These are phyloP conservation scores for Petrocephalus microphthalmus DNA, from an alignment of 2,113 vertebrate species.

Conservation along the genomic window DNA sequence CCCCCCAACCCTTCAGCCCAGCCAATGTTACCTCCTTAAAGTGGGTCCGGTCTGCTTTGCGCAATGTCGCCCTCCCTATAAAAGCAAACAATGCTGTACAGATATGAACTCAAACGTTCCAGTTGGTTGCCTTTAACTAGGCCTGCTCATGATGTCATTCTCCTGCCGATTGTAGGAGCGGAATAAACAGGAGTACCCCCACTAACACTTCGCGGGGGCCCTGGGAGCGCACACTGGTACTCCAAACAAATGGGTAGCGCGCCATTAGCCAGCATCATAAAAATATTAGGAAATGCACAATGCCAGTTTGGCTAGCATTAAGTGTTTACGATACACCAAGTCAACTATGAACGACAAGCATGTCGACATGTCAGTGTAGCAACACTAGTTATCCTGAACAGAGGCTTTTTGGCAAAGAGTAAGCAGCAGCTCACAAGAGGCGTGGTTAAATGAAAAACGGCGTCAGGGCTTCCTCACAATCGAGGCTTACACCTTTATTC, in stretches of 20 bases:
- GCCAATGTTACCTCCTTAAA: background rate
- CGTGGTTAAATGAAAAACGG: too few species aligned
- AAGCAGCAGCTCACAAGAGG: background rate
- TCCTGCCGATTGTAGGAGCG: background rate
- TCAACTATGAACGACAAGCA: background rate
- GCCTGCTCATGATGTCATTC: background rate
- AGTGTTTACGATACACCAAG: background rate
- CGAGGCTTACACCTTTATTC: too few species aligned
- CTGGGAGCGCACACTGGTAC: background rate
- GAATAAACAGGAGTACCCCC: background rate
- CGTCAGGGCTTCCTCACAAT: too few species aligned
- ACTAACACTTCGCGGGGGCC: background rate
- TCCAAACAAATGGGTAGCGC: background rate
- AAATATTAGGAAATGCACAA: background rate
- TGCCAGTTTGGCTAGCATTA: background rate
- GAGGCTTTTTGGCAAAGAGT: background rate
- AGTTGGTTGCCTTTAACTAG: background rate
- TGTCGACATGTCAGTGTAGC: background rate
- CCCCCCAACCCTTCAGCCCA: background rate
- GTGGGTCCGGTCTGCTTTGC: background rate
- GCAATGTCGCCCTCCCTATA: background rate
- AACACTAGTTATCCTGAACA: background rate
- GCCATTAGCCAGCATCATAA: background rate
- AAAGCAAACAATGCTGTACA: background rate
- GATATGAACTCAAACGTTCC: background rate